These are phyloP conservation scores for Lepisosteus oculatus DNA, from an alignment of 2,113 vertebrate species.

Conservation along the genomic window DNA sequence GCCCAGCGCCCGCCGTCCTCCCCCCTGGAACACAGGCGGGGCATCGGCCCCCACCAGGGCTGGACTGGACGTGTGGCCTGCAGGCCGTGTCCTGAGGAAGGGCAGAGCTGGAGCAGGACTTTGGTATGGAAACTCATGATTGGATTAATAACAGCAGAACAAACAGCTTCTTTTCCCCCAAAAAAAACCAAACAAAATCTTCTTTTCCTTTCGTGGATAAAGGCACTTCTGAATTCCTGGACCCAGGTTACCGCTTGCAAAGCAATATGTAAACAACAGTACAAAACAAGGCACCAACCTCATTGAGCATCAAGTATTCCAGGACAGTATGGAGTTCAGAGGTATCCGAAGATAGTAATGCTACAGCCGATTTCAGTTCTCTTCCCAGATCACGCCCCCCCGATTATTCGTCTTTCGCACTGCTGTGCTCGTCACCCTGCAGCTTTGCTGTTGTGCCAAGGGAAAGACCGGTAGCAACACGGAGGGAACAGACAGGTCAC, in stretches of 20 bases:
- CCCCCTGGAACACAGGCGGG: too few species aligned
- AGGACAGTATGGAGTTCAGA: conserved; percentile 24
- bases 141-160: conserved; percentile 3
- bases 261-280: conserved; percentile 20
- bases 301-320: conserved; percentile 29
- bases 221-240: conserved; percentile 21
- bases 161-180: too few species aligned
- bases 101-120: conserved; percentile 9
- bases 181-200: background rate
- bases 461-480: too few species aligned
- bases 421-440: conserved; percentile 21
- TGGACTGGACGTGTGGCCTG: background rate
- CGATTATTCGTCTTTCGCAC: conserved; percentile 20
- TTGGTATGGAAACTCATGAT: conserved; percentile 20
- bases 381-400: background rate
- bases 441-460: background rate
- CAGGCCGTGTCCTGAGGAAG: background rate
- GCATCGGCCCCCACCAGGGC: too few species aligned
- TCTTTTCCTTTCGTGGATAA: background rate
- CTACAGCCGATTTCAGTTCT: background rate
- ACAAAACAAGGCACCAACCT: conserved; percentile 10
- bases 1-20: background rate
- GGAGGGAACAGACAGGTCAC: too few species aligned
- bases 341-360: conserved; percentile 24
- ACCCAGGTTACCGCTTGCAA: conserved; percentile 21